Conservation (phyloP, 2,113 vertebrate genomes). For the Lethenteron reissneri region DNA sequence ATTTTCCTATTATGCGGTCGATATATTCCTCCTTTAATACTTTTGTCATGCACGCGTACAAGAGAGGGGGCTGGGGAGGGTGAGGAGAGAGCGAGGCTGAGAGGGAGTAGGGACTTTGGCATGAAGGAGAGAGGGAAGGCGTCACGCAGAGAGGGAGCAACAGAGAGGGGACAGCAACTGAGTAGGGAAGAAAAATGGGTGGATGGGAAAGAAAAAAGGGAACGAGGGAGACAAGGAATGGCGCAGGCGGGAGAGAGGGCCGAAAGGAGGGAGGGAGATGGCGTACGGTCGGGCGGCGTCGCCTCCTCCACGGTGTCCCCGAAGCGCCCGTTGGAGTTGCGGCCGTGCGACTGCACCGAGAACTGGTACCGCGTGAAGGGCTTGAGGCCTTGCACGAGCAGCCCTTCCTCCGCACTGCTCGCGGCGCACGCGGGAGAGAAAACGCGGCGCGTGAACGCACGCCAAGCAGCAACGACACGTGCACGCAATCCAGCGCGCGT, state of each 20-base stretch:
- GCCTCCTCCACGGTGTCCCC: constrained; percentile 55
- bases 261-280: not conserved
- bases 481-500: too few relatives aligned
- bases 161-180: not conserved
- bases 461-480: too few relatives aligned
- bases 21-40: too few relatives aligned
- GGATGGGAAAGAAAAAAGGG: not conserved
- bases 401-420: constrained; percentile 54
- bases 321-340: constrained; percentile 54
- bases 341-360: constrained; percentile 65
- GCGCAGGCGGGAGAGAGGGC: not conserved
- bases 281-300: constrained; percentile 68
- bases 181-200: not conserved
- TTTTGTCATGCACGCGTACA: too few relatives aligned
- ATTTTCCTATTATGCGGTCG: too few relatives aligned
- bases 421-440: too few relatives aligned
- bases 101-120: not conserved
- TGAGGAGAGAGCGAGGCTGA: not conserved
- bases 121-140: not conserved
- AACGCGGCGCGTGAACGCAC: too few relatives aligned
- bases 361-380: constrained; percentile 85
- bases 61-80: too few relatives aligned
- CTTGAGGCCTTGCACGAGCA: constrained; percentile 57
- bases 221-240: not conserved
- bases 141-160: not conserved